phyloP scores from a whole-genome alignment of 2,113 vertebrate genomes.

The Xyliphius kryptos region DNA sequence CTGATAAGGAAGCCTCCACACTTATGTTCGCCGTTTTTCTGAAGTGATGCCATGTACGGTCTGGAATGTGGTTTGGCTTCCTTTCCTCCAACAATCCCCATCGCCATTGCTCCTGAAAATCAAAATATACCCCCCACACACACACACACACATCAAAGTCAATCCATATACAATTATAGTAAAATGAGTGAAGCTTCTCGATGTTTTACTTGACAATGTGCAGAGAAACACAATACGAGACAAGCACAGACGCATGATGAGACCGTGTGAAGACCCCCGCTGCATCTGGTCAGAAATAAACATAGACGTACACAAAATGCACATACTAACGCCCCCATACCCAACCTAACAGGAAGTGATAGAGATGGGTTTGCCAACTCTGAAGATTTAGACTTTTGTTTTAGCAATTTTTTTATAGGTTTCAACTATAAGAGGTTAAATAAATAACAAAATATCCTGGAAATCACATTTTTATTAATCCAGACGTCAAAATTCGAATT shows the following conservation, averaged over 20 bases:
- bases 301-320: background rate
- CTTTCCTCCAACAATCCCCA: constrained; percentile 65
- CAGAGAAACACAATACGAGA: background rate
- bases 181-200: background rate
- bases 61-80: constrained; percentile 63
- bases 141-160: background rate
- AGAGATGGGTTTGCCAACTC: too few species aligned
- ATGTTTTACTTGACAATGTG: background rate
- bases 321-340: background rate
- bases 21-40: background rate
- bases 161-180: background rate
- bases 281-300: background rate
- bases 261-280: background rate
- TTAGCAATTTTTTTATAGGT: too few species aligned
- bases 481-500: too few species aligned
- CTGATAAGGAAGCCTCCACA: constrained; percentile 61
- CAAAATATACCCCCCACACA: background rate
- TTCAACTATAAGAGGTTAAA: too few species aligned
- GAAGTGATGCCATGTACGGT: constrained; percentile 72
- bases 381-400: too few species aligned
- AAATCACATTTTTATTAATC: too few species aligned
- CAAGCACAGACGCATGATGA: background rate
- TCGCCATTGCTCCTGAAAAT: constrained; percentile 51
- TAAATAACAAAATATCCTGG: too few species aligned
- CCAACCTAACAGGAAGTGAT: too few species aligned